phyloP scores from a whole-genome alignment of 1,140 invertebrate species.

The Riptortus pedestris region DNA sequence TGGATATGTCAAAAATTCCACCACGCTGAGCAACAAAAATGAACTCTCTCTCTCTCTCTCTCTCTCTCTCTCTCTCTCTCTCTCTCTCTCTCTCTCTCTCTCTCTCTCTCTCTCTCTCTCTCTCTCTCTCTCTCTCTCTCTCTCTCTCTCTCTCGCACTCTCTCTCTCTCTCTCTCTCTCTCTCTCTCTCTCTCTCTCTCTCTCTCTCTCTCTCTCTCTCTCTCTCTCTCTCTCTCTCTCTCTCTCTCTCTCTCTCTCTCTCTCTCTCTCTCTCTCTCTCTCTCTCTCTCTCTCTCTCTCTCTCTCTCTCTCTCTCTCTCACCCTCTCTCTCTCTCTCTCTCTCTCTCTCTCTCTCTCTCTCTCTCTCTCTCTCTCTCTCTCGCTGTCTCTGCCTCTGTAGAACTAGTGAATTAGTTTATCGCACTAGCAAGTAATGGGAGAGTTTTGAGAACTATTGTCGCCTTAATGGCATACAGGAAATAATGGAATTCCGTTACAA shows the following conservation, averaged over 20 bases:
- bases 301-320: slow-evolving; percentile 25
- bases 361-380: slow-evolving; percentile 19
- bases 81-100: slow-evolving; percentile 23
- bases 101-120: slow-evolving; percentile 24
- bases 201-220: slow-evolving; percentile 5
- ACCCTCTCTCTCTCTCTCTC: slow-evolving; percentile 25
- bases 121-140: slow-evolving; percentile 24
- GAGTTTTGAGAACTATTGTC: no score
- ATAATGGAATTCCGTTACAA: no score
- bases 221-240: slow-evolving; percentile 19
- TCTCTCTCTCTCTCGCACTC: slow-evolving; percentile 23
- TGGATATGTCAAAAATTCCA: no score
- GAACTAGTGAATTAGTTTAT: not conserved
- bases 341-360: slow-evolving; percentile 25
- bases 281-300: slow-evolving; percentile 26
- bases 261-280: slow-evolving; percentile 26
- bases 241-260: slow-evolving; percentile 24
- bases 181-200: slow-evolving; percentile 19
- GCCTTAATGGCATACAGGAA: no score
- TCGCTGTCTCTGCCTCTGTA: slow-evolving; percentile 17
- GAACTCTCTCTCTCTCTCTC: slow-evolving; percentile 18
- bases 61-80: slow-evolving; percentile 20
- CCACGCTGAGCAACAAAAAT: no score
- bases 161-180: slow-evolving; percentile 22
- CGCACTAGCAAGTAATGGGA: no score